Base-by-base conservation (phyloP, 2,113 vertebrate genomes). In the Origma solitaria region DNA sequence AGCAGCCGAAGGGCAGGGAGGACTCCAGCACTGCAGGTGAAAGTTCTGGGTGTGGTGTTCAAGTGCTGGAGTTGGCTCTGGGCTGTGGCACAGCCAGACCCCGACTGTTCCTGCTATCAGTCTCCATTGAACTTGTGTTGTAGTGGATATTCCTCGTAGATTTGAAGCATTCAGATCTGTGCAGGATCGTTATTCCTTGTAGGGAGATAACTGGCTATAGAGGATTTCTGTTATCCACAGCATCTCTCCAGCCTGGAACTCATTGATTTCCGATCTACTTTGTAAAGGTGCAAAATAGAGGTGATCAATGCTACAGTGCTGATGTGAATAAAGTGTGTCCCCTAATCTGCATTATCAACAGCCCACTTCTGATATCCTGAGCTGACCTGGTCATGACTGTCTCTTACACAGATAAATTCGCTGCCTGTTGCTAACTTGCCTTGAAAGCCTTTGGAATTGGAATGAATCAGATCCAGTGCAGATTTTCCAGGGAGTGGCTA, bases 171-270 rank as follows among this genome's bases (percentile, higher is more conserved):
- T 93, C 86, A 60, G 1, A 88, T 89, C 28, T 22, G 69, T 53
- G 37, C 45, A 60, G 89, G 86, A 93, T 92, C 82, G 25, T 97
- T 96, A 75, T 61, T 97, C 73, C 87, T 92, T 85, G 86, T 87
- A 92, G 95, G 83, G 82, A 96, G 95, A 92, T 96, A 97, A 94
- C 94, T 61, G 86, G 79, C 95, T 77, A 6, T 37, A 94, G 93
- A 92, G 95, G 95, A 97, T 96, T 97, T 90, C 93, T 96, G 97
- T 97, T 97, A 95, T 77, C 95, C 90, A 5, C 62, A 88, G 94
- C 80, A 95, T 94, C 89, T 89, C 87, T 85, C 86, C 85, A 25
- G 22, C 69, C 91, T n/a, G 78, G 37, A 56, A 93, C 61, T 81
- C 96, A 96, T 96, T 51, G 97, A 97, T 97, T 97, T 97, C 96